Evolutionary conservation across 2,888 invertebrate genomes (phyloP), one percentile per base, ranked within the genome.

Genomic region (Leptopilina drosophilae): DNA sequence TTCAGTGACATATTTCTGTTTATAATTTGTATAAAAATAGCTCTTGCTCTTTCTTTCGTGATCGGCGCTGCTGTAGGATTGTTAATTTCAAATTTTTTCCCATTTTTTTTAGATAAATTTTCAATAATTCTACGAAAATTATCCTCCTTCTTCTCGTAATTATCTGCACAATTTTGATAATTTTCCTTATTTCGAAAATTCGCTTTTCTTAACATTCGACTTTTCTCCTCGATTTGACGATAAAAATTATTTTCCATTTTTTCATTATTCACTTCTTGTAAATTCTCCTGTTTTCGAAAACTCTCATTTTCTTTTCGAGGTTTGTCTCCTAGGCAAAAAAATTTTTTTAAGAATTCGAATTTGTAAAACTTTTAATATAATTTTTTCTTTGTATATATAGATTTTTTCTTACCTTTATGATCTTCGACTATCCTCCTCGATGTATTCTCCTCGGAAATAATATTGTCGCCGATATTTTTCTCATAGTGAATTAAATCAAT

Each of bases 21-120:
- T 46, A 91, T 78, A 64, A 91, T 85, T 64, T 87, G 87, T 4
- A 88, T 85, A 80, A 91, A 91, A n/a, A 91, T 85, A 4, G 87
- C 88, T n/a, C 90, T 87, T 4, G 90, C 91, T 5, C 89, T 83
- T 56, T 82, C 77, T 11, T 77, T 53, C 14, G 80, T 67, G 8
- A 78, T 46, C n/a, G 77, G 59, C 26, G 73, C 9, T 15, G 62
- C 62, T 62, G 20, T 9, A 0, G 20, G 9, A 62, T 62, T 62
- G 20, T 62, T 20, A 62, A 62, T 15, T 62, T 15, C 62, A 62
- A 62, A 8, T 20, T 62, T 62, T 62, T 20, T 62, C 1, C 8
- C 62, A 7, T 62, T 62, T 8, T 20, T 9, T 15, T 20, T 62
- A 1, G n/a, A n/a, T 9, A 62, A 62, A 62, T 20, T 62, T 62